Conservation (phyloP, 2,888 invertebrate species). For the Strigamia transsilvanica region DNA sequence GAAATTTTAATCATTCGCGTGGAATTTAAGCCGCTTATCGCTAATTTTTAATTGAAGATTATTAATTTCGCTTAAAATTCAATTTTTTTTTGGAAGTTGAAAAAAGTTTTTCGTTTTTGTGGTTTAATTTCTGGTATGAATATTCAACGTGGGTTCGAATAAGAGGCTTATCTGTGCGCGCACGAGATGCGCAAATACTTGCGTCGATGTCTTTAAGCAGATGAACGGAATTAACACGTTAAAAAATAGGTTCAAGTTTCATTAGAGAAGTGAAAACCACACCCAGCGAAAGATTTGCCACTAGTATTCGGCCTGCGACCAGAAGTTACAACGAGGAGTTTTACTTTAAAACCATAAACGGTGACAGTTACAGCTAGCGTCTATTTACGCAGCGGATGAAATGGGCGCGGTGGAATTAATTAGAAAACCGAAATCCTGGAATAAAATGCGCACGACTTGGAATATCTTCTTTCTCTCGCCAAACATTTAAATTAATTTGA, state of each 20-base stretch:
- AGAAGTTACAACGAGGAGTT: not conserved
- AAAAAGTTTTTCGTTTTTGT: not conserved
- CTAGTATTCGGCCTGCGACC: not conserved
- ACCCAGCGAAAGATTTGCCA: slow-evolving; percentile 11
- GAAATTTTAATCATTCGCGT: no score
- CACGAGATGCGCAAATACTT: not conserved
- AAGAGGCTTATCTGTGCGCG: slow-evolving; percentile 15
- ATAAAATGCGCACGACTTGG: not conserved
- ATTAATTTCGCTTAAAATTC: not conserved
- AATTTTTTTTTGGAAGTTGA: not conserved
- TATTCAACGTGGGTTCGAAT: not conserved
- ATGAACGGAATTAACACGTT: slow-evolving; percentile 14
- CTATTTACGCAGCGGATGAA: slow-evolving; percentile 35
- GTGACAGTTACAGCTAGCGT: slow-evolving; percentile 35
- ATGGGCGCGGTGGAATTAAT: slow-evolving; percentile 33
- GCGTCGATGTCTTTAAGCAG: not conserved
- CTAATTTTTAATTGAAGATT: not conserved
- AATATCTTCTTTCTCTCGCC: not conserved
- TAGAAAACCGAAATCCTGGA: slow-evolving; percentile 32
- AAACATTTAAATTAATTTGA: slow-evolving; percentile 39
- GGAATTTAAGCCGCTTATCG: no score
- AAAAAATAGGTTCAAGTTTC: slow-evolving; percentile 13
- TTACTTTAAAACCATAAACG: slow-evolving; percentile 37
- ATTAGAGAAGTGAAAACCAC: not conserved
- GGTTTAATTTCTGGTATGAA: not conserved